phyloP scores from a whole-genome alignment of 2,113 vertebrate genomes.

The Dromaius novaehollandiae region DNA sequence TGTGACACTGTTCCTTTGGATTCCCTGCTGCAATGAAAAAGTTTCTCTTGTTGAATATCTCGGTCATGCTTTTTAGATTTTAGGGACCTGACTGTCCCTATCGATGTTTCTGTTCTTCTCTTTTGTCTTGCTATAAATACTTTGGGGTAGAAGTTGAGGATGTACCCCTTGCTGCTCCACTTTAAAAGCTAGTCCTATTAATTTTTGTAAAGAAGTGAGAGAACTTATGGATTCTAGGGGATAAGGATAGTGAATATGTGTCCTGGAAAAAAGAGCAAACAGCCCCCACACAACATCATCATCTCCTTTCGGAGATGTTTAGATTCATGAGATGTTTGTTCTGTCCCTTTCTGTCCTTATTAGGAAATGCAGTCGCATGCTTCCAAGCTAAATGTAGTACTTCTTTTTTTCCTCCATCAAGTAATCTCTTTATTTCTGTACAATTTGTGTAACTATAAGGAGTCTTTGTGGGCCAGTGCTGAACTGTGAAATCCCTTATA shows the following conservation, averaged over 20 bases:
- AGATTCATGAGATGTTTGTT: not conserved
- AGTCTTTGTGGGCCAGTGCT: not conserved
- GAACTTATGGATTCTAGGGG: not conserved
- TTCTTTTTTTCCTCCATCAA: not conserved
- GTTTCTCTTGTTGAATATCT: not conserved
- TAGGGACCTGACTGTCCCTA: not conserved
- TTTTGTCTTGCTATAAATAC: not conserved
- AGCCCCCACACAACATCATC: not conserved
- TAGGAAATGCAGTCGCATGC: not conserved
- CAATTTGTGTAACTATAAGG: not conserved
- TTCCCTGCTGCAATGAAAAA: not conserved
- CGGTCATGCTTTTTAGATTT: not conserved
- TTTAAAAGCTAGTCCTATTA: not conserved
- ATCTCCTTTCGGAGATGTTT: not conserved
- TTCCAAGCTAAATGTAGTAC: not conserved
- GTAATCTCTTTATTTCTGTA: not conserved
- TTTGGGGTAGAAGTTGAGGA: not conserved
- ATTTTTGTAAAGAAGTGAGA: not conserved
- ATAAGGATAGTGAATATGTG: not conserved
- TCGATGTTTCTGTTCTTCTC: not conserved
- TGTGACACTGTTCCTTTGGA: not conserved
- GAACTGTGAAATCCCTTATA: not conserved
- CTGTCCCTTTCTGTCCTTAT: constrained; percentile 14
- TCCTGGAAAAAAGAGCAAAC: not conserved
- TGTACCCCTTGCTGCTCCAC: not conserved